These are phyloP conservation scores for Halichondria panicea DNA, from an alignment of 37 sponge, comb jelly and placozoan species.

Conservation along the genomic window DNA sequence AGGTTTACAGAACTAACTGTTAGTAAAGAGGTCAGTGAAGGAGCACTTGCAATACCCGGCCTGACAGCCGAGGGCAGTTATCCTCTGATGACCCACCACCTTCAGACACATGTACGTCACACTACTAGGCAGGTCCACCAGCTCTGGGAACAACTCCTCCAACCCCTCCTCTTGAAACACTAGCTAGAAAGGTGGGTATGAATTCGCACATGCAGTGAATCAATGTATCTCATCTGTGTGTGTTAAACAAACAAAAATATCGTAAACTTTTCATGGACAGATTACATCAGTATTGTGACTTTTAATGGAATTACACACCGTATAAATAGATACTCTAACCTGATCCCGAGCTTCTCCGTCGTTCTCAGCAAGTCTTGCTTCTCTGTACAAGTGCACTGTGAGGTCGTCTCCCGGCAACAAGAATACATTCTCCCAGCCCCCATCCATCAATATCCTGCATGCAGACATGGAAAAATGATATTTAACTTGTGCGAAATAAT, in stretches of 20 bases:
- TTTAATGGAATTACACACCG: neutral
- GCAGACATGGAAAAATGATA: neutral
- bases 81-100: constrained; percentile 18
- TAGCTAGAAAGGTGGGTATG: constrained; percentile 22
- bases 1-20: constrained; percentile 7
- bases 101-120: constrained; percentile 56
- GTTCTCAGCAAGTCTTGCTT: neutral
- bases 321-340: neutral
- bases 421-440: constrained; percentile 66
- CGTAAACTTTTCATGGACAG: neutral
- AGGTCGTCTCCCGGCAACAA: constrained; percentile 77
- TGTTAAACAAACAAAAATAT: neutral
- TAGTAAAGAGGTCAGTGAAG: constrained; percentile 28
- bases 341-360: neutral
- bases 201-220: neutral
- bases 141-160: constrained; percentile 55
- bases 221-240: no score
- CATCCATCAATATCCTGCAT: constrained; percentile 46
- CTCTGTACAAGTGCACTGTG: constrained; percentile 65
- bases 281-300: neutral
- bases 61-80: constrained; percentile 70
- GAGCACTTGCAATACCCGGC: constrained; percentile 36
- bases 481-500: no score
- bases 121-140: constrained; percentile 54
- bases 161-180: constrained; percentile 38